Percentiles rank a stretch among this genome's conserved stretches.
Conservation (phyloP, 1,140 invertebrate species). For the Tetramorium alpestre region DNA sequence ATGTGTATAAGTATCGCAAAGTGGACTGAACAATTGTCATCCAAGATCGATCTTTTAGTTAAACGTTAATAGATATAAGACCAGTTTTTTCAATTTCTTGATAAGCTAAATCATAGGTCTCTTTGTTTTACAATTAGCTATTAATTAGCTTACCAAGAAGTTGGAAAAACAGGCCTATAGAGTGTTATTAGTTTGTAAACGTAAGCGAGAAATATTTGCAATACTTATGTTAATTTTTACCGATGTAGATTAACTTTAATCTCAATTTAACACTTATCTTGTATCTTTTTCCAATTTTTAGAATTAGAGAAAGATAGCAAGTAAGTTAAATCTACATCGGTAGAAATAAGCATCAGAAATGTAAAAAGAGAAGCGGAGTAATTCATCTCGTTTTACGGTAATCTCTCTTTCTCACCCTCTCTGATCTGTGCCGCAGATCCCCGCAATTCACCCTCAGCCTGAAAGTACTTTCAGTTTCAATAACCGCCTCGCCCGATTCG, state of each 20-base stretch:
- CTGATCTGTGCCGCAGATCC: not conserved
- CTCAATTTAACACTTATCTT: no score
- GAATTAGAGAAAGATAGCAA: no score
- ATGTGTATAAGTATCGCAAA: not conserved
- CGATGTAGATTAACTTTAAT: no score
- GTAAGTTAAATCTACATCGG: no score
- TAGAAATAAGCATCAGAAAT: not conserved
- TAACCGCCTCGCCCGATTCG: not conserved
- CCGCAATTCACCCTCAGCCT: not conserved
- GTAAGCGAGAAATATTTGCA: slow-evolving; percentile 2
- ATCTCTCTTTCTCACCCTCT: slow-evolving; percentile 11
- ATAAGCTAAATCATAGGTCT: no score
- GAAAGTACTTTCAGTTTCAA: slow-evolving; percentile 27
- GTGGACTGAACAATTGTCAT: not conserved
- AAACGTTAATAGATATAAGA: not conserved
- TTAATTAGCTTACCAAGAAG: no score
- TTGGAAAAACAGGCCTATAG: not conserved
- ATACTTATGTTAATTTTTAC: no score
- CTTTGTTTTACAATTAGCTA: no score
- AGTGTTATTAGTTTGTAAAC: not conserved
- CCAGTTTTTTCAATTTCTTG: no score
- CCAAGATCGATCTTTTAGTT: not conserved
- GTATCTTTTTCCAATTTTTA: no score
- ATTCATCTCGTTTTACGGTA: not conserved
- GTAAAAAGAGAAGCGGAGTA: not conserved